Base-by-base conservation (phyloP, 1,140 invertebrate genomes). In the Conus betulinus region DNA sequence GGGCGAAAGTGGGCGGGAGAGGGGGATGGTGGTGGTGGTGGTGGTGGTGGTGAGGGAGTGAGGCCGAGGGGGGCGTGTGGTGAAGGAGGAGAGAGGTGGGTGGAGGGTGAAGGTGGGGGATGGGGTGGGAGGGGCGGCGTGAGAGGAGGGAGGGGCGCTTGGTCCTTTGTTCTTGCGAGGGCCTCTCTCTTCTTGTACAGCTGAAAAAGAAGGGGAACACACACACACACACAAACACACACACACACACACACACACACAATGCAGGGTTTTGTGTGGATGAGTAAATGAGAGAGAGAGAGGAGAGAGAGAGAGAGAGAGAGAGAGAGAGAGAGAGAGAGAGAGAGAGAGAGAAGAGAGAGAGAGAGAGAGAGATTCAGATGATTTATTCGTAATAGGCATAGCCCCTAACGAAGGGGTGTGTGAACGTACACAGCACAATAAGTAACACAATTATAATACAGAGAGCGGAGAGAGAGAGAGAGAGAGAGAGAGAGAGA, bases 121-220 rank as follows among this genome's bases (percentile, higher is more conserved):
- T 3, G 86, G 55, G 23, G 39, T 78, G 51, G 53, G 67, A 27
- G 51, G 71, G 11, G 25, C 85, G 39, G 51, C 85, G 57, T 13
- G 52, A 51, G 39, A 87, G 8, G 25, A 78, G 39, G 74, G 85
- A 79, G n/a, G 85, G n/a, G 78, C 87, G 87, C 57, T 87, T 87
- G 25, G 87, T 88, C n/a, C 90, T 89, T 90, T 90, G 87, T 90
- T 90, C 67, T 90, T 90, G 25, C 90, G 81, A 3, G 90, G 90
- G 0, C 90, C 90, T 60, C 90, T 67, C 76, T 90, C 90, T 23
- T 90, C 90, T 71, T 90, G 90, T 15, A 90, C 90, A 2, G 90
- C 90, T 90, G 74, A 71, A 85, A 11, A 51, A 60, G 25, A 83
- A 83, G 52, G 17, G 10, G 25, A 55, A 60, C 25, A 27, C 13